Percentiles rank a stretch among this genome's conserved stretches.
Conservation (phyloP, 2,113 vertebrate genomes). For the Pyrgilauda ruficollis region DNA sequence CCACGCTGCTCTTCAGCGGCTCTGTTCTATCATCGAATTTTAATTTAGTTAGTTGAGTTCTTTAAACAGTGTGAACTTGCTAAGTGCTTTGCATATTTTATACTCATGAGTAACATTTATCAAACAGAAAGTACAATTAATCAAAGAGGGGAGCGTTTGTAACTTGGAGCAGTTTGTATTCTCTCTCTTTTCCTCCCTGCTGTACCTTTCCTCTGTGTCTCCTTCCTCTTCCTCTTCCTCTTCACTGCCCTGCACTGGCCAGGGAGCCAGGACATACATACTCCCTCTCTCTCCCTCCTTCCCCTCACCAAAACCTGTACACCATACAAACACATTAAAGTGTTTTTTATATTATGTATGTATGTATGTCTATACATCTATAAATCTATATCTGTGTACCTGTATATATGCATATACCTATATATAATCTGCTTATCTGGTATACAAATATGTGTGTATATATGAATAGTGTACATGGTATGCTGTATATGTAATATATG, state of each 20-base stretch:
- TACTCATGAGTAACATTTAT: conserved; percentile 58
- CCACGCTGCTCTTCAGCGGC: neutral
- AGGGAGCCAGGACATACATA: accelerated
- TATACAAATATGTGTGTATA: neutral
- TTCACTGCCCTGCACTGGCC: neutral
- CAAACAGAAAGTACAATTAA: conserved; percentile 66
- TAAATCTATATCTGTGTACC: neutral
- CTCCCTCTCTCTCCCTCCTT: neutral
- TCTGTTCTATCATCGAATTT: conserved; percentile 35
- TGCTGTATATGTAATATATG: neutral
- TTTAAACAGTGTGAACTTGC: conserved; percentile 64
- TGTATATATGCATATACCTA: neutral
- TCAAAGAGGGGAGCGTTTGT: conserved; percentile 30
- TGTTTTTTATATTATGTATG: too few species aligned
- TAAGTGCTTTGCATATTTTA: conserved; percentile 69
- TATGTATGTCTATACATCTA: neutral
- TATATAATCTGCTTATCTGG: neutral
- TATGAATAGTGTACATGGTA: neutral
- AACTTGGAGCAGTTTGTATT: neutral
- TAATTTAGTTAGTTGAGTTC: conserved; percentile 61
- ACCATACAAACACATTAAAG: neutral
- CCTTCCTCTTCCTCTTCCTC: neutral
- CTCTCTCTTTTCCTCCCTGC: neutral
- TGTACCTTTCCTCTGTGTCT: neutral
- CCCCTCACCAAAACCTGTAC: neutral